Percentiles rank a stretch among this genome's conserved stretches.
Evolutionary conservation across 2,113 vertebrate species (phyloP).

Genomic region (Anolis sagrei): DNA sequence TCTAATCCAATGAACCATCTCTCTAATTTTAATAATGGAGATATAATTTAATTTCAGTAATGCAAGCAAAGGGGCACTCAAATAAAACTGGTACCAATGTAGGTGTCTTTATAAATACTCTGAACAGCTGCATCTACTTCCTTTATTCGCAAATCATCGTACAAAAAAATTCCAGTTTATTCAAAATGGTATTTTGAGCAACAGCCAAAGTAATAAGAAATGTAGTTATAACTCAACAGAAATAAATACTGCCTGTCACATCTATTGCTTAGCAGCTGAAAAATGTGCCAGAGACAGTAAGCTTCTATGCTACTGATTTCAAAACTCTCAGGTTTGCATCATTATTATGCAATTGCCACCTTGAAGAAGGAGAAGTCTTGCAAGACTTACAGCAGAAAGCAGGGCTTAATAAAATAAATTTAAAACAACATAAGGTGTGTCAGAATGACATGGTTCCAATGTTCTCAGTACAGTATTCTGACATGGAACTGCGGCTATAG

Average conservation of each 20-base stretch:
- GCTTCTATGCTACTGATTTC: neutral
- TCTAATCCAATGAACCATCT: conserved; percentile 70
- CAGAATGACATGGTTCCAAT: neutral
- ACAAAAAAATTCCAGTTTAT: conserved; percentile 29
- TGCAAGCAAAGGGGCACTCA: conserved; percentile 68
- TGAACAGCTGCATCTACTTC: conserved; percentile 47
- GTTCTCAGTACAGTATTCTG: neutral
- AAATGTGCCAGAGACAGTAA: conserved; percentile 28
- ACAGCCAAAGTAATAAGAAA: conserved; percentile 35
- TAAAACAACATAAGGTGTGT: neutral
- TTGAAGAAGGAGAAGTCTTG: neutral
- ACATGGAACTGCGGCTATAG: neutral
- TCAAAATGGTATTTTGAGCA: conserved; percentile 24
- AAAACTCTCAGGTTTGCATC: conserved; percentile 13
- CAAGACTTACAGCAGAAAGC: neutral
- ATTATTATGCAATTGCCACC: neutral
- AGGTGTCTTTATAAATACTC: conserved; percentile 60
- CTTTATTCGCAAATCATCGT: conserved; percentile 28
- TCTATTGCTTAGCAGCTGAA: neutral
- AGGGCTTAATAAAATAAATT: no score
- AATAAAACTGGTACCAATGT: conserved; percentile 51
- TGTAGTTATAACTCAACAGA: neutral
- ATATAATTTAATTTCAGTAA: conserved; percentile 76
- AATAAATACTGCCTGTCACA: neutral
- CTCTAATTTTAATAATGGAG: conserved; percentile 79